Evolutionary conservation across 2,113 vertebrate species (phyloP).

Genomic region (Helogale parvula): DNA sequence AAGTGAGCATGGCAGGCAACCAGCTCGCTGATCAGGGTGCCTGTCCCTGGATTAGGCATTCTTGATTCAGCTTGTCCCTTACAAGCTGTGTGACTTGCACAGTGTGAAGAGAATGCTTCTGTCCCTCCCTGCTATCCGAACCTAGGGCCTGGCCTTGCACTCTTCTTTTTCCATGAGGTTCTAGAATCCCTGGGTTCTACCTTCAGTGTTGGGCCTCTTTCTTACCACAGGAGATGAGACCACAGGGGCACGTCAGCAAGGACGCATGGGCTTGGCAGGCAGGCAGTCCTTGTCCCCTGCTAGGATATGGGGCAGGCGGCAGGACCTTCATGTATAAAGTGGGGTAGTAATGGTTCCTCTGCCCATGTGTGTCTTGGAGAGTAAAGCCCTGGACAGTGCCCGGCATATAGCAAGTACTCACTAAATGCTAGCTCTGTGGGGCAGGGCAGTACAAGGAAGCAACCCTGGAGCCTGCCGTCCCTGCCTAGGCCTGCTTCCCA

Average conservation of each 20-base stretch:
- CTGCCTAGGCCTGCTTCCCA: not conserved
- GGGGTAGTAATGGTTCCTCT: not conserved
- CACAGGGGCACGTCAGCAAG: not conserved
- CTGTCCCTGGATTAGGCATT: not conserved
- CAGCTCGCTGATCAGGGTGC: not conserved
- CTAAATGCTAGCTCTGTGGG: not conserved
- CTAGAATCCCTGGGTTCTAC: not conserved
- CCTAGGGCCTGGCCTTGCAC: not conserved
- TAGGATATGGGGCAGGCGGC: not conserved
- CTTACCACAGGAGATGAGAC: not conserved
- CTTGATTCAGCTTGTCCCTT: fast-evolving
- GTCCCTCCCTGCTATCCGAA: not conserved
- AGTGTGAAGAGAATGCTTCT: not conserved
- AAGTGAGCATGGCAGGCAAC: not conserved
- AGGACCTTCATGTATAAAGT: not conserved
- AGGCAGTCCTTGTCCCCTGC: not conserved
- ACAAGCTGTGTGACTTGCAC: not conserved
- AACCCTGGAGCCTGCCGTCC: not conserved
- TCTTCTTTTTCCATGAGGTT: not conserved
- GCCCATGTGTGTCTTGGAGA: not conserved
- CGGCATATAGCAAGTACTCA: not conserved
- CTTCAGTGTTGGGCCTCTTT: not conserved
- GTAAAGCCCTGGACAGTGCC: not conserved
- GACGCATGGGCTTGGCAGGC: not conserved
- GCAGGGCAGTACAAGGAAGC: not conserved